Evolutionary conservation across 2,888 invertebrate species (phyloP).

Genomic region (Panopea generosa): DNA sequence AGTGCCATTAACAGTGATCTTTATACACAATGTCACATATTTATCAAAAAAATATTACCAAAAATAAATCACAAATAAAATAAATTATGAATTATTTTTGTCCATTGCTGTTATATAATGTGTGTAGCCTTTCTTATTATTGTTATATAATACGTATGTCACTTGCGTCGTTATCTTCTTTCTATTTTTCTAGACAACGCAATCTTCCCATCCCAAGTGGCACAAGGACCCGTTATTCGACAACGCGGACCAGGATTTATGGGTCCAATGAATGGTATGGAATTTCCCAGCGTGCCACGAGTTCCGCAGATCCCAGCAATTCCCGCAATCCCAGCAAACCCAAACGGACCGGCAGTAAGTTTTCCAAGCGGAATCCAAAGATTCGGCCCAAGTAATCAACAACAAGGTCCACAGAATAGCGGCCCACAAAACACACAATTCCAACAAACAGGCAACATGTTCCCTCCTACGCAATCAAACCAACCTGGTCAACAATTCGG

Average conservation of each 20-base stretch:
- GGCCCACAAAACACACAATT: too few species aligned
- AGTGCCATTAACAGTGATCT: too few species aligned
- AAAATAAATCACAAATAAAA: too few species aligned
- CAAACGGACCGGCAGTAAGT: conserved; percentile 14
- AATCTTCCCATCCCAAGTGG: conserved; percentile 32
- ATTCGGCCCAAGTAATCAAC: conserved; percentile 34
- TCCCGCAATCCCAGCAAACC: conserved; percentile 6
- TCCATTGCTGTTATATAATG: too few species aligned
- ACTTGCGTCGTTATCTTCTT: too few species aligned
- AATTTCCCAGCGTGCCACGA: conserved; percentile 2
- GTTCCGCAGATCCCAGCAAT: background rate
- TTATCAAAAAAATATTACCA: too few species aligned
- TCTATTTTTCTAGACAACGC: conserved; percentile 27
- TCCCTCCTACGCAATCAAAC: too few species aligned
- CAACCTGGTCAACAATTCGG: background rate
- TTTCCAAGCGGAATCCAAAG: conserved; percentile 10
- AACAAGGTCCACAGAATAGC: background rate
- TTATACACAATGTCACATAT: too few species aligned
- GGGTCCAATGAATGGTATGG: background rate
- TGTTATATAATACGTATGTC: too few species aligned
- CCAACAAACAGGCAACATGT: too few species aligned
- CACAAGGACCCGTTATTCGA: conserved; percentile 22
- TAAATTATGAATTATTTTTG: too few species aligned
- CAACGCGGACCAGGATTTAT: background rate
- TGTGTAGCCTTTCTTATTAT: too few species aligned